These are phyloP conservation scores for Nestor notabilis DNA, from an alignment of 2,113 vertebrate species.

Conservation along the genomic window DNA sequence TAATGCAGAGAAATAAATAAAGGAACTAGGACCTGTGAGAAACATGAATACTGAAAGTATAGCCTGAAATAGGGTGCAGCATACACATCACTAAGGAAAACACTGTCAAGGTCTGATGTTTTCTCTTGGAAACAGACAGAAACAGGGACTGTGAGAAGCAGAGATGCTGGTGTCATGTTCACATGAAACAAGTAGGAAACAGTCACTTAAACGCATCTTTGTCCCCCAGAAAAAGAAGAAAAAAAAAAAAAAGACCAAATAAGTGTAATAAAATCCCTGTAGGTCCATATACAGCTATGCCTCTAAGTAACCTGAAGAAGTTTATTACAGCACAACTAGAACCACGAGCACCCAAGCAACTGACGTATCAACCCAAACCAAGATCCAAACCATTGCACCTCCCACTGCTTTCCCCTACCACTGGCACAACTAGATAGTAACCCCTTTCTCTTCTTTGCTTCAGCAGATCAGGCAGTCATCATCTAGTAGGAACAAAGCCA, in stretches of 20 bases:
- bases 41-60: neutral
- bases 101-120: neutral
- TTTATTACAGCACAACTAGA: neutral
- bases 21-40: neutral
- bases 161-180: neutral
- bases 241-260: neutral
- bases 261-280: accelerated
- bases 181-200: neutral
- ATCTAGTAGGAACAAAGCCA: neutral
- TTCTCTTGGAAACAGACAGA: neutral
- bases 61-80: neutral
- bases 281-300: neutral
- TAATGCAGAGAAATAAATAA: neutral
- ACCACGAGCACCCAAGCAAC: neutral
- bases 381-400: neutral
- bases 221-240: neutral
- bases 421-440: neutral
- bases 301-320: neutral
- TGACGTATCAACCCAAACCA: neutral
- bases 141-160: neutral
- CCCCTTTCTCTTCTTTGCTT: neutral
- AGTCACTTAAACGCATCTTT: neutral
- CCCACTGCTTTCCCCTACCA: neutral
- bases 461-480: neutral
- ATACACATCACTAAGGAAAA: neutral